Evolutionary conservation across 2,797 vertebrate species (phyloP).

Genomic region (Anguilla obscura): DNA sequence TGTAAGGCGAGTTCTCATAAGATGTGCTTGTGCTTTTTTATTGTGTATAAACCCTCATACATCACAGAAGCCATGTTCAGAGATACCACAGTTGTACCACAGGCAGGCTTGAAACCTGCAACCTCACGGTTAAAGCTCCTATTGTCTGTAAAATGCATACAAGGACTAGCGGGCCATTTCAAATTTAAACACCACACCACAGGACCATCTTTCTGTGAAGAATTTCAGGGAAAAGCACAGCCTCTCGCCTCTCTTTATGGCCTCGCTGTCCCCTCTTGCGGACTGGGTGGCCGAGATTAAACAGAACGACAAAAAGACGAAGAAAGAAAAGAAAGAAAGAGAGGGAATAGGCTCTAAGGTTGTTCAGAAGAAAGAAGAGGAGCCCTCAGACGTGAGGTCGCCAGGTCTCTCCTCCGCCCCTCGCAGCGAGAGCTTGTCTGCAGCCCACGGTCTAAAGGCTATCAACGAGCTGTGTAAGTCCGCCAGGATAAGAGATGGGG

Average conservation of each 20-base stretch:
- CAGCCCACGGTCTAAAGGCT: not conserved
- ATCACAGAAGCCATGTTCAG: no score
- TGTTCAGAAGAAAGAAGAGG: not conserved
- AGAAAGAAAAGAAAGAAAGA: not conserved
- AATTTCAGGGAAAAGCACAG: not conserved
- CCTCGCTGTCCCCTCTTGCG: not conserved
- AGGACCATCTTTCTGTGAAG: not conserved
- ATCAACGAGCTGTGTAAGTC: not conserved
- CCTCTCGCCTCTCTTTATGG: not conserved
- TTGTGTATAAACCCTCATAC: no score
- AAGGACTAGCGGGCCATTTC: not conserved
- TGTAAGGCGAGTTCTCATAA: no score
- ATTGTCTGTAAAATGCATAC: no score
- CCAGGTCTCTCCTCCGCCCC: not conserved
- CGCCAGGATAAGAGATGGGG: not conserved
- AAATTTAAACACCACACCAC: not conserved
- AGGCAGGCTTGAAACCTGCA: not conserved
- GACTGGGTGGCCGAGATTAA: not conserved
- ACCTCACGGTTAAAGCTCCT: not conserved
- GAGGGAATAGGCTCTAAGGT: not conserved
- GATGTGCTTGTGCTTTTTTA: no score
- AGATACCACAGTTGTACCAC: not conserved
- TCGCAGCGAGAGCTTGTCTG: not conserved
- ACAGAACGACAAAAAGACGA: not conserved
- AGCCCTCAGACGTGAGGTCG: not conserved